These are phyloP conservation scores for Zosterops hypoxanthus DNA, from an alignment of 2,113 vertebrate genomes.

Conservation along the genomic window DNA sequence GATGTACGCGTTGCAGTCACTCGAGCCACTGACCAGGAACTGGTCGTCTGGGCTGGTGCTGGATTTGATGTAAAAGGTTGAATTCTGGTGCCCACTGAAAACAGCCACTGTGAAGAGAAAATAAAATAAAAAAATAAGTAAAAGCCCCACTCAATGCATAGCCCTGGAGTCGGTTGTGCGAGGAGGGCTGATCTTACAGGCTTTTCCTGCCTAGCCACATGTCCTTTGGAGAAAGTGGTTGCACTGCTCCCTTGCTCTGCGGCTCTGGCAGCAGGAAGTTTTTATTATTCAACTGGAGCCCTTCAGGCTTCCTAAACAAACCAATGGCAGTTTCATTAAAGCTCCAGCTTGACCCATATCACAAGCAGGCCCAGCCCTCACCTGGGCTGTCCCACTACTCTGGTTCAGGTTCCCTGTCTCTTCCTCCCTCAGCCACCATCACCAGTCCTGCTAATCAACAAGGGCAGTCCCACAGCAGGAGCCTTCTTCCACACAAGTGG, in stretches of 20 bases:
- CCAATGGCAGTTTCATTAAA: background rate
- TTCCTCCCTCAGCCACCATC: fast-evolving
- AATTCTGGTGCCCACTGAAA: conserved; percentile 93
- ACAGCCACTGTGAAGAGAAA: conserved; percentile 77
- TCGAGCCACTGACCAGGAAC: conserved; percentile 94
- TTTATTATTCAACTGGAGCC: background rate
- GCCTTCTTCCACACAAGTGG: background rate
- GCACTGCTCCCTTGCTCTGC: background rate
- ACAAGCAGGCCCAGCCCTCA: background rate
- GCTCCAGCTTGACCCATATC: background rate
- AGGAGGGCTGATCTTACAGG: conserved; percentile 33
- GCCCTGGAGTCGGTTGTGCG: background rate
- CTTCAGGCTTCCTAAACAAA: background rate
- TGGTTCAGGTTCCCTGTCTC: background rate
- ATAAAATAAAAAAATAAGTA: background rate
- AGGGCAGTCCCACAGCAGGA: fast-evolving
- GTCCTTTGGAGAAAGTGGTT: conserved; percentile 23
- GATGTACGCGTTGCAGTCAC: conserved; percentile 87
- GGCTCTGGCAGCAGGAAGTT: background rate
- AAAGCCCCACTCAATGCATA: background rate
- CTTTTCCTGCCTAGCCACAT: conserved; percentile 27
- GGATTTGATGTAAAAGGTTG: conserved; percentile 94
- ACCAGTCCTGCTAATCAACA: fast-evolving
- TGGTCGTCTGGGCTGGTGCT: conserved; percentile 91
- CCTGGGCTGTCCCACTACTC: background rate